Conservation (phyloP, 2,888 invertebrate genomes). For the Cancer borealis region DNA sequence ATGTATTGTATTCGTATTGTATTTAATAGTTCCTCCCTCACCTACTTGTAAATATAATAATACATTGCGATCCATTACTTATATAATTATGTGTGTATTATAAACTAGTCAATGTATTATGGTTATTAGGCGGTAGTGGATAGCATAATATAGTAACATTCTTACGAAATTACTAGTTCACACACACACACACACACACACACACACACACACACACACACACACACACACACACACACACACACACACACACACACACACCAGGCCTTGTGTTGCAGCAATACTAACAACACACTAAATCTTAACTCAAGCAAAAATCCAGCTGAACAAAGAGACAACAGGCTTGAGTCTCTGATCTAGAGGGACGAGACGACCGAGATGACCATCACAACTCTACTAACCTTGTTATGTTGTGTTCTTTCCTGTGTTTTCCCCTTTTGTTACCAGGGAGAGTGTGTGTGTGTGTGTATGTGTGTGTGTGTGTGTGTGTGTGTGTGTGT, state of each 20-base stretch:
- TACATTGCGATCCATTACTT: background rate
- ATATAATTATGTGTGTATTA: background rate
- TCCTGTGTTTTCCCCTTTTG: background rate
- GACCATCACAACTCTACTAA: background rate
- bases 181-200: constrained; percentile 20
- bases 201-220: constrained; percentile 1
- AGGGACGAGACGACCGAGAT: background rate
- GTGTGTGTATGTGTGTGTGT: too few relatives aligned
- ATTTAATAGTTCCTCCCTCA: too few relatives aligned
- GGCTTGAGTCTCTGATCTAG: background rate
- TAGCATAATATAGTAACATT: background rate
- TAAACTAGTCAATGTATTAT: background rate
- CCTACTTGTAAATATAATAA: background rate
- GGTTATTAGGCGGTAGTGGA: too few relatives aligned
- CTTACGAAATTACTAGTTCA: background rate
- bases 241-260: background rate
- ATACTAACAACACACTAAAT: too few relatives aligned
- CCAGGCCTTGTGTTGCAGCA: background rate
- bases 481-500: background rate
- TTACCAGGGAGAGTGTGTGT: background rate
- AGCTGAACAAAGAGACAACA: background rate
- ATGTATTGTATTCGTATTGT: too few relatives aligned
- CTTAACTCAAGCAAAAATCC: too few relatives aligned
- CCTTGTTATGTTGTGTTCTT: background rate
- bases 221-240: background rate